Evolutionary conservation across 2,888 invertebrate genomes (phyloP), one percentile per base, ranked within the genome.

Genomic region (Halictus ligatus): DNA sequence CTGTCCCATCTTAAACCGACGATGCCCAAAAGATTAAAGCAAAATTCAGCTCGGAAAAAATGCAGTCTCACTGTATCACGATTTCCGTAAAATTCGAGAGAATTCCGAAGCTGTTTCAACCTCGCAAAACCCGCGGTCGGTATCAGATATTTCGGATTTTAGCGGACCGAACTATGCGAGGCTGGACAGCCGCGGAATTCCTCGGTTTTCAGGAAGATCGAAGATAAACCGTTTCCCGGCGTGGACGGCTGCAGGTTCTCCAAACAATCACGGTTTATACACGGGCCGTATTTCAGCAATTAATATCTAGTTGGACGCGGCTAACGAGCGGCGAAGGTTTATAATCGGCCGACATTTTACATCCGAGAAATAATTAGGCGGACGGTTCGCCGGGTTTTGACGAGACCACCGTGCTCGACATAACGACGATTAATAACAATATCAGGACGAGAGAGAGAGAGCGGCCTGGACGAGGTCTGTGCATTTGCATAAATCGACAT

Each of bases 401-500:
- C 77, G 60, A 29, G 90, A 86, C 90, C 90, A 90, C 90, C 90
- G 29, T 80, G 82, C 89, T 85, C 77, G 90, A 77, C 80, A 85
- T 84, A 88, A 88, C 84, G 80, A 72, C 86, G 89, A 86, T 89
- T 84, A 86, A 89, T 89, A 86, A 86, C 75, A 80, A 80, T 80
- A 79, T 71, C 72, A 78, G 64, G 64, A 7, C 12, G 46, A 46
- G 77, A 48, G 58, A 25, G 46, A 46, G 77, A 48, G 58, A 25
- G 54, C 7, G 18, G 50, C n/a, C n/a, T 48, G 69, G 78, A 67
- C 67, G 78, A 43, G 18, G 72, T 78, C 54, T 35, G 58, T n/a
- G 64, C 75, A 88, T 88, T 85, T 88, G 88, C 89, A 91, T 91
- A 89, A 87, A 88, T 83, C 87, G 89, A 81, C 76, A 40, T 35